Evolutionary conservation across 2,797 vertebrate species (phyloP), one percentile per base, ranked within the genome.

Genomic region (Selene dorsalis): DNA sequence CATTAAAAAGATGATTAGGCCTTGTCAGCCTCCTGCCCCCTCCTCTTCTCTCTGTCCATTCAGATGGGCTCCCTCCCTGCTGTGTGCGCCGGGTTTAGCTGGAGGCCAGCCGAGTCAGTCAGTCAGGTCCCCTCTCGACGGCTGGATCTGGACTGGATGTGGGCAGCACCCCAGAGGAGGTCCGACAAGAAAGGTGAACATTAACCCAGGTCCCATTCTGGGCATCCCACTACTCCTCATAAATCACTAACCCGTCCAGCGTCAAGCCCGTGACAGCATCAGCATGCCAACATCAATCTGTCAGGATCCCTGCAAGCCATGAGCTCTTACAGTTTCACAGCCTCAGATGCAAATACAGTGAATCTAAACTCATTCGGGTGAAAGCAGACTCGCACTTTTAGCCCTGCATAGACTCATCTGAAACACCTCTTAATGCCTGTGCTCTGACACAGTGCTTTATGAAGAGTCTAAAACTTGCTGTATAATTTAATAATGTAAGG

Each of bases 151-250:
- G 73, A 79, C 78, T 81, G 85, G 77, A 82, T 84, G 86, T 63
- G 75, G 80, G 85, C 73, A 76, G 87, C 77, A 87, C 87, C 87
- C 91, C 84, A 90, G 90, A 91, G 84, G 88, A 82, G 87, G 84
- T 88, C 84, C 53, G 24, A 73, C 16, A 22, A 87, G 70, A 85
- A 80, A 85, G 91, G 90, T 94, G 93, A 95, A 95, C 92, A 95
- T 95, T 95, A 95, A 95, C 94, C 89, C 74, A 10, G 56, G 79
- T 91, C 83, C 86, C 91, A 91, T 92, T 90, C 89, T 79, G 84
- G 84, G 88, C 84, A 92, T 93, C 88, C 87, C 91, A 89, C 87
- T 65, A 90, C 83, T 89, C 89, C 82, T 77, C 90, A 94, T 95
- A 95, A 95, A 95, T 95, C 94, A 95, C 90, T 88, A 88, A 87